Conservation (phyloP, 2,797 vertebrate genomes). For the Hippocampus kuda region DNA sequence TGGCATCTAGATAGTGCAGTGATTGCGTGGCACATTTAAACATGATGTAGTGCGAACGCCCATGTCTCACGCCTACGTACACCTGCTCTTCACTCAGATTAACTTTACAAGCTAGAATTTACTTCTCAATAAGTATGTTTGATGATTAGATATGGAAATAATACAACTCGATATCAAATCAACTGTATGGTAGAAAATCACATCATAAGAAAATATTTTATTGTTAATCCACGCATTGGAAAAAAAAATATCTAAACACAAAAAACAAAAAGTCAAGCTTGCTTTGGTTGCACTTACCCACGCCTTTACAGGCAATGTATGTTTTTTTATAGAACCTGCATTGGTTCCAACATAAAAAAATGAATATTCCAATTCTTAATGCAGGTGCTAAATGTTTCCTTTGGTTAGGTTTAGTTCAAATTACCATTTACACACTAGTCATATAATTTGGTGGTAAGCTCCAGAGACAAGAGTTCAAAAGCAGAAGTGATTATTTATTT, state of each 20-base stretch:
- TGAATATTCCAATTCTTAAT: too few species aligned
- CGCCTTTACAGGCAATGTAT: background rate
- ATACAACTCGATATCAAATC: background rate
- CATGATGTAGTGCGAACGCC: background rate
- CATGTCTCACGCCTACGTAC: background rate
- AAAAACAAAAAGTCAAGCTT: background rate
- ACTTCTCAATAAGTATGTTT: background rate
- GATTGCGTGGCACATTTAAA: slow-evolving; percentile 2
- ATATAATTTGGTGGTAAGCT: background rate
- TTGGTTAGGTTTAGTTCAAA: background rate
- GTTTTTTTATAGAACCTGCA: background rate
- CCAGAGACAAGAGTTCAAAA: background rate
- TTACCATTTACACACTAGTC: background rate
- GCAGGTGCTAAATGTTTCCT: background rate
- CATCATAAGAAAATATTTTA: background rate
- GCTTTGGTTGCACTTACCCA: background rate
- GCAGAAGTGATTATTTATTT: background rate
- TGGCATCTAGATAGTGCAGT: background rate
- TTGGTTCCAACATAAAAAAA: background rate
- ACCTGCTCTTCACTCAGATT: slow-evolving; percentile 3
- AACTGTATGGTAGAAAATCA: background rate
- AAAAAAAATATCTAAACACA: background rate
- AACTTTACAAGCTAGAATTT: background rate
- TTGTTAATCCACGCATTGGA: background rate
- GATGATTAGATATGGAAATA: background rate